Base-by-base conservation (phyloP, 2,797 vertebrate species). In the Danio kyathit region DNA sequence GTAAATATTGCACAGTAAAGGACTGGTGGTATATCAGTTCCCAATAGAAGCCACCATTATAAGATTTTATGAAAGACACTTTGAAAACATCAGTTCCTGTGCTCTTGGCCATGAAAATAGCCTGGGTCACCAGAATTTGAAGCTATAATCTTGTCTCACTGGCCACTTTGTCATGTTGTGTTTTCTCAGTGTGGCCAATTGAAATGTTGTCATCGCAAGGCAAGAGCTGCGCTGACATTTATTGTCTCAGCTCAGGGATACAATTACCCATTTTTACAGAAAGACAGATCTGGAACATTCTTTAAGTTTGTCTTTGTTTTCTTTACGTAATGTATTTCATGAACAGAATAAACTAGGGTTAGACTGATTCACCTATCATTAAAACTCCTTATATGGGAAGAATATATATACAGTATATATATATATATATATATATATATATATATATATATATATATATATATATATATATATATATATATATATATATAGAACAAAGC, bases 21-120 rank as follows among this genome's bases (percentile, higher is more conserved):
- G 67, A 74, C 70, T 56, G 57, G 60, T 56, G 75, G 52, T 10
- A 69, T 80, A 82, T 85, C n/a, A 7, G 57, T 48, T 78, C 57
- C 59, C 59, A 70, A 49, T 74, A 71, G 79, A 52, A 56, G 51
- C 13, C 9, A 60, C 49, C n/a, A 46, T 83, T 78, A 1, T 67
- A 74, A 72, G 56, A 76, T 80, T 61, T 21, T 87, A 82, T 87
- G 80, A 86, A 82, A 86, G 5, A 81, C 84, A 87, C 82, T 77
- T 21, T 74, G 70, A 76, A 87, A 88, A 86, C 75, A 49, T 3
- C 11, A 40, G 17, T 75, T 44, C 46, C 72, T 86, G 72, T 86
- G 74, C 71, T 43, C 80, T 7, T 64, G 81, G 63, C 83, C 74
- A 65, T 61, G 48, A 44, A 86, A 82, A 78, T 80, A 78, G 60